Conservation (phyloP, 1,140 invertebrate species). For the Phymorhynchus buccinoides region DNA sequence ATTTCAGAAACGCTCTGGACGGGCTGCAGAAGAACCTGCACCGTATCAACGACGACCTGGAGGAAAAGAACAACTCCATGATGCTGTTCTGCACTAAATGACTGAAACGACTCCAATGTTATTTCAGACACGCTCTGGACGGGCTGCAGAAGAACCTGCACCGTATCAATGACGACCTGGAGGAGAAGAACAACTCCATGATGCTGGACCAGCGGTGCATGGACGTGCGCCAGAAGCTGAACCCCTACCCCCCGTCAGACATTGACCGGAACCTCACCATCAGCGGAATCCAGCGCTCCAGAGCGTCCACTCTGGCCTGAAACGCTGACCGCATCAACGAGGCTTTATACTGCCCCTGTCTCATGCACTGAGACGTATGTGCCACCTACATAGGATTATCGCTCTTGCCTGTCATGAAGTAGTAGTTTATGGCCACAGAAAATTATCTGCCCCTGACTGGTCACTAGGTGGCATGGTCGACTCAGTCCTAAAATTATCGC, state of each 20-base stretch:
- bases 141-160: constrained; percentile 72
- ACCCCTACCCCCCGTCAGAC: constrained; percentile 61
- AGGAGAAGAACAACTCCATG: constrained; percentile 71
- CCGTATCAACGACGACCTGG: constrained; percentile 73
- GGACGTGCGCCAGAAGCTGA: constrained; percentile 69
- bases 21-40: constrained; percentile 72
- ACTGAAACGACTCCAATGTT: too few species aligned
- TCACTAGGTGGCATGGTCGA: too few species aligned
- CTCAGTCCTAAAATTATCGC: too few species aligned
- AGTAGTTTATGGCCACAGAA: too few species aligned
- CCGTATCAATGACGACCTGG: constrained; percentile 73
- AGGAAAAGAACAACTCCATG: constrained; percentile 71
- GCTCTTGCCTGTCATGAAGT: too few species aligned
- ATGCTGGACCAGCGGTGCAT: constrained; percentile 72
- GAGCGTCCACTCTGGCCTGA: constrained; percentile 67
- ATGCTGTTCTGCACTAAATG: too few species aligned
- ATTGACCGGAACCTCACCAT: constrained; percentile 69
- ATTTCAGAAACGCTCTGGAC: constrained; percentile 72
- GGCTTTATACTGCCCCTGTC: too few species aligned
- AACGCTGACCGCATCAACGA: not conserved
- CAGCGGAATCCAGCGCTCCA: constrained; percentile 69
- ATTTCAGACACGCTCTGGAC: constrained; percentile 72
- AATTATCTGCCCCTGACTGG: too few species aligned
- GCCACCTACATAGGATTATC: too few species aligned
- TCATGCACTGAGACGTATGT: too few species aligned